Conservation (phyloP, 2,113 vertebrate genomes). For the Coregonus clupeaformis region DNA sequence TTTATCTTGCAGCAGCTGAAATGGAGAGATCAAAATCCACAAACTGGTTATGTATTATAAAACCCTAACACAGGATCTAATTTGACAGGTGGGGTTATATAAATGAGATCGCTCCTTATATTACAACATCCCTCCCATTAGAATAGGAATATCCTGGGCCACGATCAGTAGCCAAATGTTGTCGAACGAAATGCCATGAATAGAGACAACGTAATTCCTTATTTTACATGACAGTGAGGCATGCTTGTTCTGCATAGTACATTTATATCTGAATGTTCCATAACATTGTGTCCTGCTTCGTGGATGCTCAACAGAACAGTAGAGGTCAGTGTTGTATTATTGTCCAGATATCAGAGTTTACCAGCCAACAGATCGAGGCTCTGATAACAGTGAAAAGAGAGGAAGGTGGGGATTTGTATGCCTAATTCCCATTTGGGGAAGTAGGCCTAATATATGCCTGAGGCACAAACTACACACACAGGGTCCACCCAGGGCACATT, state of each 20-base stretch:
- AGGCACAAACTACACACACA: not conserved
- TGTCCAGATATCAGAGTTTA: not conserved
- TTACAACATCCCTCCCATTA: too few relatives aligned
- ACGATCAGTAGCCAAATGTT: too few relatives aligned
- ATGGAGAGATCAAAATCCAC: constrained; percentile 18
- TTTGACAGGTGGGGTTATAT: not conserved
- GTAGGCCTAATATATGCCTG: constrained; percentile 1
- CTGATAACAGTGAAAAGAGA: constrained; percentile 28
- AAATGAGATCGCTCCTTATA: not conserved
- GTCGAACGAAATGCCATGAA: too few relatives aligned
- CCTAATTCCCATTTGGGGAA: constrained; percentile 5
- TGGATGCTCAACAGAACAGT: too few relatives aligned
- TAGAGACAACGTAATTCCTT: too few relatives aligned
- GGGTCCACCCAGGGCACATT: constrained; percentile 24
- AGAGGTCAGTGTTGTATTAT: too few relatives aligned
- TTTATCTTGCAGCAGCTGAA: constrained; percentile 63
- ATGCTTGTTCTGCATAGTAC: too few relatives aligned
- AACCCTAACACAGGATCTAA: not conserved
- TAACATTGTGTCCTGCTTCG: too few relatives aligned
- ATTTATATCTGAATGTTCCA: too few relatives aligned
- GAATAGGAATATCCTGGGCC: too few relatives aligned
- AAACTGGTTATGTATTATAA: not conserved
- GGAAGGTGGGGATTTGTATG: constrained; percentile 8
- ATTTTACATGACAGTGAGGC: too few relatives aligned
- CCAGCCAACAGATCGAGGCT: constrained; percentile 10